Conservation (phyloP, 2,797 vertebrate genomes). For the Aeoliscus strigatus region DNA sequence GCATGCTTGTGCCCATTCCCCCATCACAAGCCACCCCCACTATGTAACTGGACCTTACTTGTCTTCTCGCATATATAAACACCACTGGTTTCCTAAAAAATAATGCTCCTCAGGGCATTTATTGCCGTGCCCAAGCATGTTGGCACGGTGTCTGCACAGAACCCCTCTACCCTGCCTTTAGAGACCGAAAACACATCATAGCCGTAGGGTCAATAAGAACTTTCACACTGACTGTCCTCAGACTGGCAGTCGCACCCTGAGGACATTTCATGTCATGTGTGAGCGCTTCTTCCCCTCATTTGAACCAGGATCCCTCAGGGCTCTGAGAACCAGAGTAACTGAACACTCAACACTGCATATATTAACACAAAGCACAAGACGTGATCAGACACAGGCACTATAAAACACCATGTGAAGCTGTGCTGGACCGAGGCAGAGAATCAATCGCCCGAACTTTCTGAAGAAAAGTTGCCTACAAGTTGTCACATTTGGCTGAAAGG, state of each 20-base stretch:
- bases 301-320: constrained; percentile 35
- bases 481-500: neutral
- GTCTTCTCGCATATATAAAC: constrained; percentile 39
- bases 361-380: constrained; percentile 3
- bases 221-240: constrained; percentile 30
- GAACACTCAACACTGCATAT: too few relatives aligned
- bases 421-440: too few relatives aligned
- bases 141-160: constrained; percentile 12
- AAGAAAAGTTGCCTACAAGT: neutral
- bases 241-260: constrained; percentile 23
- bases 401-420: too few relatives aligned
- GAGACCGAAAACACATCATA: constrained; percentile 30
- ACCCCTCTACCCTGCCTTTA: constrained; percentile 14
- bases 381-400: neutral
- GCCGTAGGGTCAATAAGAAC: constrained; percentile 33
- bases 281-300: constrained; percentile 39
- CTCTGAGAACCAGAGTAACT: constrained; percentile 1
- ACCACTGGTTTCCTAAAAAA: constrained; percentile 33
- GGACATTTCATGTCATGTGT: constrained; percentile 44
- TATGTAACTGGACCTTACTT: constrained; percentile 16
- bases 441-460: too few relatives aligned
- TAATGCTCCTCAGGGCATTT: constrained; percentile 33
- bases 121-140: constrained; percentile 15
- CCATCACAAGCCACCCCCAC: constrained; percentile 5
- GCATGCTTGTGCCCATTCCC: constrained; percentile 4